These are phyloP conservation scores for Labeo rohita DNA, from an alignment of 2,113 vertebrate genomes.

Conservation along the genomic window DNA sequence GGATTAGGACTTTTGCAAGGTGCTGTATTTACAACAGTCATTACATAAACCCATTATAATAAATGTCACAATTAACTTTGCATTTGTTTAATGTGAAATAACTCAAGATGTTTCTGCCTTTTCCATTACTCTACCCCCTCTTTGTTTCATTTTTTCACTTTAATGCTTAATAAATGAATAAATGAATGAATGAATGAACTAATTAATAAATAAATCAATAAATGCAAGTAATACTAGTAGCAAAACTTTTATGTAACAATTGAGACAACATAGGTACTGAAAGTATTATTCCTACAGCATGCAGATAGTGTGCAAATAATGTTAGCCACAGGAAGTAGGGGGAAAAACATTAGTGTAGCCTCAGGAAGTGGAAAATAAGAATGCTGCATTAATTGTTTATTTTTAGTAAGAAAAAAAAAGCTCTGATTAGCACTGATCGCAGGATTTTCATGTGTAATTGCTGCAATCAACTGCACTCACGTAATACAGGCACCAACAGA, in stretches of 20 bases:
- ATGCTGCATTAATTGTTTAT: neutral
- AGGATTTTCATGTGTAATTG: neutral
- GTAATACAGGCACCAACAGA: slow-evolving; percentile 16
- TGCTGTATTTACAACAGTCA: neutral
- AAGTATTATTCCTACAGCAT: neutral
- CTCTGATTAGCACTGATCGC: slow-evolving; percentile 2
- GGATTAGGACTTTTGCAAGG: neutral
- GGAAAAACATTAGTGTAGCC: neutral
- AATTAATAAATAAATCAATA: too few relatives aligned
- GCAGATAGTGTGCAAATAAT: neutral
- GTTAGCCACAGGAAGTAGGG: neutral
- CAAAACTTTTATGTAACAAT: neutral
- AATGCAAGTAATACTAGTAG: neutral
- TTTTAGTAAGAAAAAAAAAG: neutral
- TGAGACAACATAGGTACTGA: neutral
- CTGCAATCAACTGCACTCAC: neutral
- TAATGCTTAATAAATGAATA: too few relatives aligned
- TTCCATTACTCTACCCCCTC: neutral
- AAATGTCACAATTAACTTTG: neutral
- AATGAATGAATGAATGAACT: too few relatives aligned
- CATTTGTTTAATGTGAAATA: neutral
- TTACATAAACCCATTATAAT: neutral
- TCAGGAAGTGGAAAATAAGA: neutral
- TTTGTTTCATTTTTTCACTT: neutral
- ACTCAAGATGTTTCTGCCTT: neutral